Percentiles rank a stretch among this genome's conserved stretches.
These are phyloP conservation scores for Phalacrocorax aristotelis DNA, from an alignment of 2,113 vertebrate genomes.

Conservation along the genomic window DNA sequence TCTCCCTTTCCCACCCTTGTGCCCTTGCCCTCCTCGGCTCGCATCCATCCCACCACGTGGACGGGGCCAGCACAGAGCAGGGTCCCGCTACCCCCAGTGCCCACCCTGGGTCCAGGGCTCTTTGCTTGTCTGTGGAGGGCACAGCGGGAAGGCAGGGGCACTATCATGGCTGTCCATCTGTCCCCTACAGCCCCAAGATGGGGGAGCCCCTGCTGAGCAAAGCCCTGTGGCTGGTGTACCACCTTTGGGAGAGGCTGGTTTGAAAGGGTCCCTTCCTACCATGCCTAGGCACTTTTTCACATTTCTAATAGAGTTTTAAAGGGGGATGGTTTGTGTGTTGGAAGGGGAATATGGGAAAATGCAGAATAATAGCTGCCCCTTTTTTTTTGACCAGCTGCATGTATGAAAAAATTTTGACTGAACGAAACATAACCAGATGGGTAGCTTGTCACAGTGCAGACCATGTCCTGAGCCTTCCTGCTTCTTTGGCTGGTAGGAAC, in stretches of 20 bases:
- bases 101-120: rapidly evolving
- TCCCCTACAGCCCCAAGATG: rapidly evolving
- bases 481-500: neutral
- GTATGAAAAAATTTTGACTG: neutral
- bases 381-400: neutral
- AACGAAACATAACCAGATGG: neutral
- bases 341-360: neutral
- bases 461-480: neutral
- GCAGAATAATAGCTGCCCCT: rapidly evolving
- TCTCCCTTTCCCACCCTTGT: rapidly evolving
- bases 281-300: rapidly evolving
- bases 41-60: rapidly evolving
- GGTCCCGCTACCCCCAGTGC: rapidly evolving
- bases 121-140: neutral
- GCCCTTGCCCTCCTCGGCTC: rapidly evolving
- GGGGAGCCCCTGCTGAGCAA: neutral
- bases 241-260: neutral
- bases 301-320: neutral
- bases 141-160: rapidly evolving
- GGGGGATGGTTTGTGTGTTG: neutral
- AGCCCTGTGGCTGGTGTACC: neutral
- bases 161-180: rapidly evolving
- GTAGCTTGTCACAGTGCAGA: neutral
- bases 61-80: rapidly evolving
- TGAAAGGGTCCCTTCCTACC: neutral